These are phyloP conservation scores for Tridacna gigas DNA, from an alignment of 2,888 invertebrate species.

Conservation along the genomic window DNA sequence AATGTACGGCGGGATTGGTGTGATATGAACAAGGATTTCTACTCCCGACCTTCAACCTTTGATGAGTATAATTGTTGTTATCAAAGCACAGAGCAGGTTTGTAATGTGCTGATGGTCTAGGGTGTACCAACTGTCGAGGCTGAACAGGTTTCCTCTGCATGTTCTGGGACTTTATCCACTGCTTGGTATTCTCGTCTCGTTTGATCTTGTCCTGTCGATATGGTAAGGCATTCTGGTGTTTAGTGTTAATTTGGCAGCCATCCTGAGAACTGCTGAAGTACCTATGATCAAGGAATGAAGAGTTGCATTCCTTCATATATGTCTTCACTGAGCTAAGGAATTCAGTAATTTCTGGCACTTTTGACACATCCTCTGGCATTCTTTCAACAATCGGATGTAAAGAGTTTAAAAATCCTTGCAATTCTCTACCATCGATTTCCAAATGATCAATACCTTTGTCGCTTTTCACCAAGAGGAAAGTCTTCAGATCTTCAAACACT, in stretches of 20 bases:
- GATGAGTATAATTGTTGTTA: background rate
- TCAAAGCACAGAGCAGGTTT: background rate
- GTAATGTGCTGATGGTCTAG: background rate
- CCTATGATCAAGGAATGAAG: background rate
- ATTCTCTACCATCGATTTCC: slow-evolving; percentile 2
- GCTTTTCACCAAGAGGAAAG: background rate
- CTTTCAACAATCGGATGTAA: background rate
- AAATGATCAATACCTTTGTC: slow-evolving; percentile 6
- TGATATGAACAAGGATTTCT: background rate
- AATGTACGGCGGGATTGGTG: background rate
- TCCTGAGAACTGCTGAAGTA: background rate
- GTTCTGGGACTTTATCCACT: slow-evolving; percentile 18
- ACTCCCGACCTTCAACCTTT: background rate
- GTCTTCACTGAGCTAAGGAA: background rate
- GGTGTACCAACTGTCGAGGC: background rate
- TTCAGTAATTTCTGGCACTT: background rate
- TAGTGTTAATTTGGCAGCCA: background rate
- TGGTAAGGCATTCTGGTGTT: background rate
- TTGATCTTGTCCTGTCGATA: background rate
- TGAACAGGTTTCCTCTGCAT: background rate
- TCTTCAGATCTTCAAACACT: slow-evolving; percentile 15
- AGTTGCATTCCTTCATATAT: background rate
- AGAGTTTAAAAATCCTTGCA: background rate
- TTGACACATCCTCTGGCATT: background rate
- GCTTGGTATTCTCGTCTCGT: slow-evolving; percentile 10